These are phyloP conservation scores for Philonicus albiceps DNA, from an alignment of 2,888 invertebrate species.

Conservation along the genomic window DNA sequence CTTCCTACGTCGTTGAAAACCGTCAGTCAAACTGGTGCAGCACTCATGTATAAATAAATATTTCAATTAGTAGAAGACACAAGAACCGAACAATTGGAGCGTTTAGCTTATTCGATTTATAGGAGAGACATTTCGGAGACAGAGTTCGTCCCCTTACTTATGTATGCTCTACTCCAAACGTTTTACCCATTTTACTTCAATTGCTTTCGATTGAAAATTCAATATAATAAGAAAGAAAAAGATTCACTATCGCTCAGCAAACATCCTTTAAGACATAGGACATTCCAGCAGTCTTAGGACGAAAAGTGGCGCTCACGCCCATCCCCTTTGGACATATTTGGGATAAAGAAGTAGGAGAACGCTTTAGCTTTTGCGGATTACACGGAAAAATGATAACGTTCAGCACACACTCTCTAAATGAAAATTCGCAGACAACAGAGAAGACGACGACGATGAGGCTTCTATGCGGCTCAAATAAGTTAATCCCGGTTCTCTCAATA, in stretches of 20 bases:
- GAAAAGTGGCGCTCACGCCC: background rate
- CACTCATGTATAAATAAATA: background rate
- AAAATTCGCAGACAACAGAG: background rate
- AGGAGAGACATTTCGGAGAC: background rate
- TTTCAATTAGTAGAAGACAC: background rate
- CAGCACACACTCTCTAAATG: conserved; percentile 3
- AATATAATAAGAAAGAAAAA: background rate
- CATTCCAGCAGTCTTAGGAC: background rate
- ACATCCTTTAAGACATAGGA: background rate
- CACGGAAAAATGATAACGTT: background rate
- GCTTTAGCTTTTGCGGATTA: background rate
- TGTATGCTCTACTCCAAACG: background rate
- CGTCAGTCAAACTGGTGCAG: background rate
- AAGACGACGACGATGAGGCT: background rate
- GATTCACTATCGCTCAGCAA: background rate
- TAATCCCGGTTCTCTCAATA: conserved; percentile 32
- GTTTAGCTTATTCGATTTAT: background rate
- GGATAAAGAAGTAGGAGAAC: background rate
- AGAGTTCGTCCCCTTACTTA: background rate
- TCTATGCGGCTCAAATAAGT: background rate
- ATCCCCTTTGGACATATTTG: background rate
- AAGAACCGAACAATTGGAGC: background rate
- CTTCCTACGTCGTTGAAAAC: background rate
- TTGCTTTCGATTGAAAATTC: background rate
- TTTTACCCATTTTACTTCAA: background rate